A percentile compares a stretch with the other conserved stretches of the same genome.
phyloP scores from a whole-genome alignment of 2,113 vertebrate genomes.

The Loxodonta africana region DNA sequence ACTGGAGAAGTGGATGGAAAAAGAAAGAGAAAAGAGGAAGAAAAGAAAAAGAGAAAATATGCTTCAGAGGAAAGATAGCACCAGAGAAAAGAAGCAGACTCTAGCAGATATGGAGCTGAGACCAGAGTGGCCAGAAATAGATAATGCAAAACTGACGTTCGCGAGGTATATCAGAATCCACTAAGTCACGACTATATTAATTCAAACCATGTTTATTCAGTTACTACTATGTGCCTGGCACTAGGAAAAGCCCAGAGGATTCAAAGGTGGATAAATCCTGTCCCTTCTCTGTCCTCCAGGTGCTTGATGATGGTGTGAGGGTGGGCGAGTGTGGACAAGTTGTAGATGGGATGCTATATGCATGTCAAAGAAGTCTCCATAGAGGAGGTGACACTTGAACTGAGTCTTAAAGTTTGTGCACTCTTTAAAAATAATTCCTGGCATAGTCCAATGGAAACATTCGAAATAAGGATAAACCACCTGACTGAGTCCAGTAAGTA shows the following conservation, averaged over 20 bases:
- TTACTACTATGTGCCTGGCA: neutral
- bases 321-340: neutral
- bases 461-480: neutral
- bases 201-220: neutral
- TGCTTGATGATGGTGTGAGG: neutral
- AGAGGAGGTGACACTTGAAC: neutral
- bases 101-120: neutral
- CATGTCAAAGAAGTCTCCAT: neutral
- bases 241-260: neutral
- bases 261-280: neutral
- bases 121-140: neutral
- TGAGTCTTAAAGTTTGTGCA: neutral
- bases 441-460: neutral
- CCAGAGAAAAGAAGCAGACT: neutral
- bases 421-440: neutral
- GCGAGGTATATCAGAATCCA: neutral
- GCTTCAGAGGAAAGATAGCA: neutral
- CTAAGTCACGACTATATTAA: neutral
- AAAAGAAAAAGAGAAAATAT: neutral
- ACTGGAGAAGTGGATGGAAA: neutral
- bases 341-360: accelerated
- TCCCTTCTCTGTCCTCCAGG: neutral
- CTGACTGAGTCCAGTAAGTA: neutral
- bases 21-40: constrained; percentile 10
- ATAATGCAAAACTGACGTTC: neutral